Evolutionary conservation across 2,797 vertebrate genomes (phyloP), one percentile per base, ranked within the genome.

Genomic region (Euthynnus affinis): DNA sequence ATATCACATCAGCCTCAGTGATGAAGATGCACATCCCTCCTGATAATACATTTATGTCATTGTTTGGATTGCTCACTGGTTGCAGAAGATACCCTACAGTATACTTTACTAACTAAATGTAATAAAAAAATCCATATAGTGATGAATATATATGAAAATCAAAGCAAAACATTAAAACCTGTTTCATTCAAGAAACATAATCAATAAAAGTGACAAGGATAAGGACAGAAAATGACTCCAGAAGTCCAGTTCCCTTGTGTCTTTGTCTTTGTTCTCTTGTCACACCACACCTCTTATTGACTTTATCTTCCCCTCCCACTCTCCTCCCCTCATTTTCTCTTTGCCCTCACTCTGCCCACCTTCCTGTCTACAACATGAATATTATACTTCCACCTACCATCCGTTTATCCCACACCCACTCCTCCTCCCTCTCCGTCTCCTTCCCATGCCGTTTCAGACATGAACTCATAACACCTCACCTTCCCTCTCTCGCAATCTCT

Each of bases 391-490:
- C 42, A 65, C 23, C 80, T 48, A 17, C 44, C 72, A 3, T 60
- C 67, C 3, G 1, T 86, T 34, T 23, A 74, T 80, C 64, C 64
- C 55, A 29, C 79, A 40, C 82, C 72, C 57, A 62, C 78, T 3
- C 44, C 25, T 64, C 60, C 68, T 52, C 60, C 68, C 49, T 66
- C 72, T 56, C 77, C 3, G 52, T 80, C 84, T 84, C 76, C 34
- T 49, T 59, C 13, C 51, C 0, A 34, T 61, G 42, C 55, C 18
- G 37, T 80, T 74, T 84, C 81, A 92, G 90, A 93, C 90, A 86
- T 90, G 88, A 92, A 87, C 89, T 92, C 91, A 92, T 85, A 73
- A 63, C 5, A 23, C 81, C 81, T 74, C 75, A 69, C 82, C 80
- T 69, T 71, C 72, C 23, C 64, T 73, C 60, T 32, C 58, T 65